Evolutionary conservation across 2,797 vertebrate species (phyloP).

Genomic region (Lates japonicus): DNA sequence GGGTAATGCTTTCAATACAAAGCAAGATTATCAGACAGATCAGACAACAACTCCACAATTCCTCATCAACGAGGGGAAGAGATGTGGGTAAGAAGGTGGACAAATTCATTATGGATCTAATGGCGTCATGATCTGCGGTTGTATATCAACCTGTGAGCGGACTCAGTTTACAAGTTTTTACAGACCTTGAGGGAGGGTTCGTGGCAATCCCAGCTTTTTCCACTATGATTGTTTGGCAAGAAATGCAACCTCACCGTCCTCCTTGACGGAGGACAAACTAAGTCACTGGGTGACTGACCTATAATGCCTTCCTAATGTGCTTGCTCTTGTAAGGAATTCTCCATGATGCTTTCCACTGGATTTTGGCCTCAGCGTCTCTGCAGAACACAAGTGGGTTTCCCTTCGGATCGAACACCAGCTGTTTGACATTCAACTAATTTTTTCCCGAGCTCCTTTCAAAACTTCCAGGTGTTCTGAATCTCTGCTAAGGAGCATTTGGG

Average conservation of each 20-base stretch:
- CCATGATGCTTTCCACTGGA: conserved; percentile 25
- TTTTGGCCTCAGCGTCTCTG: conserved; percentile 33
- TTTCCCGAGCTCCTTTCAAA: conserved; percentile 63
- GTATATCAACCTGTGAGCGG: conserved; percentile 18
- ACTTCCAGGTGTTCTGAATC: conserved; percentile 65
- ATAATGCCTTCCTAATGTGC: conserved; percentile 56
- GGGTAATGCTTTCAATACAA: conserved; percentile 42
- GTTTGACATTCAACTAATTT: conserved; percentile 74
- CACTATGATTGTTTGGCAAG: conserved; percentile 37
- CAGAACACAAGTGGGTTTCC: conserved; percentile 41
- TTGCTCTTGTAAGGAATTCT: conserved; percentile 65
- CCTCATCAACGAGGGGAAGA: conserved; percentile 22
- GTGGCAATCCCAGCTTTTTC: conserved; percentile 52
- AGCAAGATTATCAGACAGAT: conserved; percentile 44
- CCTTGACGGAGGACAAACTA: conserved; percentile 41
- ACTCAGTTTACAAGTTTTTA: conserved; percentile 27
- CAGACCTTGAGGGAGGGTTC: conserved; percentile 17
- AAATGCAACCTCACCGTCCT: conserved; percentile 41
- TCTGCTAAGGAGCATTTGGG: conserved; percentile 52
- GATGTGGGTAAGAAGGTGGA: conserved; percentile 16
- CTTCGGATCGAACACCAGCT: conserved; percentile 64
- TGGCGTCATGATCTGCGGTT: conserved; percentile 15
- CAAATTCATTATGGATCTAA: conserved; percentile 30
- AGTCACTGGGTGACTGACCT: conserved; percentile 54
- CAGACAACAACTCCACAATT: conserved; percentile 6